Evolutionary conservation across 2,888 invertebrate genomes (phyloP), one percentile per base, ranked within the genome.

Genomic region (Chalcis sispes): DNA sequence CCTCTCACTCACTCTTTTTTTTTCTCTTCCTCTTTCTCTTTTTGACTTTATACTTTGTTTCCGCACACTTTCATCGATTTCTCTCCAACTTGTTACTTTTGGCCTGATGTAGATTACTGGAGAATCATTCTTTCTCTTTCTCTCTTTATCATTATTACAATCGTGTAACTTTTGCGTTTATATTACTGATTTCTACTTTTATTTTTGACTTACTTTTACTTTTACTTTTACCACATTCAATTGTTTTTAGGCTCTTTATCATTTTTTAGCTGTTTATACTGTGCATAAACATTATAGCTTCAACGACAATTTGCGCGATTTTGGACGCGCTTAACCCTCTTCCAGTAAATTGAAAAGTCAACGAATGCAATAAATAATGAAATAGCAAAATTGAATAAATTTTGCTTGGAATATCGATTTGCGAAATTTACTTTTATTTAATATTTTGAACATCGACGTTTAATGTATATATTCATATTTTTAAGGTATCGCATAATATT

Each of bases 161-260:
- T 10, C 25, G 62, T 54, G 54, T 42, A 78, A 61, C 65, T 76
- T 77, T 76, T 72, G 65, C 71, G 59, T 69, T 71, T 67, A 62
- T 59, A 56, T 69, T 72, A 75, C 73, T 69, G 69, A 77, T 73
- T 77, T 73, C 74, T 62, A n/a, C 54, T 64, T 46, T 61, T 42
- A 54, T 40, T 52, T 23, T 10, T 42, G 25, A 32, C 62, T 56
- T n/a, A 77, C 70, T 77, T 73, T 72, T 62, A n/a, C 54, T 64
- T 46, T 61, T 42, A 54, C 29, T 52, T 23, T 10, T 42, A 20
- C 32, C 62, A 48, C 20, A 62, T 64, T 36, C 64, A 23, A 78
- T 78, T 80, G 77, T 79, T 77, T 77, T 75, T 78, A 73, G 75
- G 75, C 77, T 71, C 71, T 64, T 54, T 48, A 25, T 62, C 50